A percentile compares a stretch with the other conserved stretches of the same genome.
Evolutionary conservation across 1,140 invertebrate species (phyloP).

Genomic region (Solenopsis invicta): DNA sequence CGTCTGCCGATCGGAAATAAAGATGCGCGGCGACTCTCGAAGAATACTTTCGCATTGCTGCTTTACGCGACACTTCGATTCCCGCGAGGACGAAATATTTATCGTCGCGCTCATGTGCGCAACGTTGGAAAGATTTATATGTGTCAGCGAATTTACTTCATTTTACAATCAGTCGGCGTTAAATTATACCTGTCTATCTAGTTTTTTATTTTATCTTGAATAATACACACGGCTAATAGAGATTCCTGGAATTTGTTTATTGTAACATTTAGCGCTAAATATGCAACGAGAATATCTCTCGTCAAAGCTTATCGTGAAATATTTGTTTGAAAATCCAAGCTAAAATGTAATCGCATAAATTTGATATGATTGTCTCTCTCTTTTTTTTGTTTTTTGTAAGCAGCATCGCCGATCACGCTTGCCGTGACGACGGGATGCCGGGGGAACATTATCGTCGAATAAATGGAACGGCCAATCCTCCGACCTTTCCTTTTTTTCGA

Average conservation of each 20-base stretch:
- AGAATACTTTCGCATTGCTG: conserved; percentile 20
- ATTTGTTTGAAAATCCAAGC: conserved; percentile 1
- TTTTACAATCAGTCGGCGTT: neutral
- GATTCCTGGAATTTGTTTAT: neutral
- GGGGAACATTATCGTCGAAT: conserved; percentile 20
- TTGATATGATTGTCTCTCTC: neutral
- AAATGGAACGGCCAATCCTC: conserved; percentile 41
- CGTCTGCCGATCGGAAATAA: conserved; percentile 70
- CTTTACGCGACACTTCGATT: conserved; percentile 31
- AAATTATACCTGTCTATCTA: neutral
- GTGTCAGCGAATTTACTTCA: conserved; percentile 8
- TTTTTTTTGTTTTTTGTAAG: conserved; percentile 6
- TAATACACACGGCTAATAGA: neutral
- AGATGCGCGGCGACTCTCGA: conserved; percentile 54
- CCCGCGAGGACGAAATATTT: conserved; percentile 27
- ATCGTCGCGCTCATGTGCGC: conserved; percentile 11
- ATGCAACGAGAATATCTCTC: neutral
- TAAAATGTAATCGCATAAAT: conserved; percentile 27
- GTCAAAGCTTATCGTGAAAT: neutral
- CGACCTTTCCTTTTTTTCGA: conserved; percentile 2
- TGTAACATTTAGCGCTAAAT: conserved; percentile 30
- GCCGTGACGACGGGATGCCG: neutral
- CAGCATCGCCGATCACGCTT: neutral
- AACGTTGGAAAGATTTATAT: conserved; percentile 28
- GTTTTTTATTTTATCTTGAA: neutral